Evolutionary conservation across 2,888 invertebrate species (phyloP).

Genomic region (Amorpha juglandis): DNA sequence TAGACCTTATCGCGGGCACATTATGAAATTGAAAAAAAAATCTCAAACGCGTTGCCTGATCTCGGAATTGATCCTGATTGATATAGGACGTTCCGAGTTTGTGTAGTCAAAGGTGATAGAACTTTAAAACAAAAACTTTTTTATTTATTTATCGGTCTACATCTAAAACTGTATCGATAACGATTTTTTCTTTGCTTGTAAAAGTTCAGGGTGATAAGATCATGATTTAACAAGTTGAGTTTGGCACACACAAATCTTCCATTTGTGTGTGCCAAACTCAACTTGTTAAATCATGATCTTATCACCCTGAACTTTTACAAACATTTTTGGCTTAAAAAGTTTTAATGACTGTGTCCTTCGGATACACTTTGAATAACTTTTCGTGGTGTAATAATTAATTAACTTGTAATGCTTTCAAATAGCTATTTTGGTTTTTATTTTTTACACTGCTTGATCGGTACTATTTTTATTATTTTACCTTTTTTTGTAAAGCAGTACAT

Average conservation of each 20-base stretch:
- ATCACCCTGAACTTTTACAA: constrained; percentile 1
- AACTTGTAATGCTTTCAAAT: too few relatives aligned
- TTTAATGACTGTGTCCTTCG: constrained; percentile 3
- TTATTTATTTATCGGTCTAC: neutral
- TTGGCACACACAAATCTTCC: too few relatives aligned
- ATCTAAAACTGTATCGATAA: neutral
- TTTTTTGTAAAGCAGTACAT: too few relatives aligned
- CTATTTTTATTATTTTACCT: too few relatives aligned
- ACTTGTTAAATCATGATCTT: constrained; percentile 17
- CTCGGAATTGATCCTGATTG: too few relatives aligned
- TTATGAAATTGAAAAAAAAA: too few relatives aligned
- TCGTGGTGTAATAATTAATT: neutral
- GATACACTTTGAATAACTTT: neutral
- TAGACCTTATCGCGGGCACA: too few relatives aligned
- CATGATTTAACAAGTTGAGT: constrained; percentile 12
- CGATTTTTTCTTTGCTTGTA: neutral
- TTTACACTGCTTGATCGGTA: too few relatives aligned
- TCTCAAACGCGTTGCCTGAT: too few relatives aligned
- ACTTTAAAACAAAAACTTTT: too few relatives aligned
- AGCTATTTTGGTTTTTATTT: too few relatives aligned
- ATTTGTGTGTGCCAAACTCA: neutral
- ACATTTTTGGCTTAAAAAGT: neutral
- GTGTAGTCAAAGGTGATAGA: neutral
- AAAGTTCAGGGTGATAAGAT: constrained; percentile 3
- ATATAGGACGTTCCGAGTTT: too few relatives aligned